These are phyloP conservation scores for Cataglyphis rosenhaueri DNA, from an alignment of 2,888 invertebrate genomes.

Conservation along the genomic window DNA sequence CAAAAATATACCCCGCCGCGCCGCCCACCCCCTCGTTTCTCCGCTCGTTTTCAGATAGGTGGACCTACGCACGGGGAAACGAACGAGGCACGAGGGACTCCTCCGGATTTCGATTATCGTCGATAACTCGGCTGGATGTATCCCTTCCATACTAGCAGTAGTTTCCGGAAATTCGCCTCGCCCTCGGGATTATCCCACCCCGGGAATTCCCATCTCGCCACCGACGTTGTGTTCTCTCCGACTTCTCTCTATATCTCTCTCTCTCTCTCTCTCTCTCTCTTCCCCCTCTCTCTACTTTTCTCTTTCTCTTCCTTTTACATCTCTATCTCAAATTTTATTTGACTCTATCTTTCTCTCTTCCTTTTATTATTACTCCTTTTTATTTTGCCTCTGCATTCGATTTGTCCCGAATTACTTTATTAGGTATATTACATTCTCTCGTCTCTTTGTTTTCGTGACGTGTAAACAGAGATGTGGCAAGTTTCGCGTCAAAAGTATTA, in stretches of 20 bases:
- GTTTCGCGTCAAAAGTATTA: neutral
- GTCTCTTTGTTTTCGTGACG: conserved; percentile 8
- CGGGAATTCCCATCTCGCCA: conserved; percentile 72
- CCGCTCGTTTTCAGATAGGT: conserved; percentile 53
- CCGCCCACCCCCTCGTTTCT: conserved; percentile 21
- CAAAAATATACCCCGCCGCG: conserved; percentile 50
- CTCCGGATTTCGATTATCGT: conserved; percentile 75
- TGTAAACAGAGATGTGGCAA: neutral
- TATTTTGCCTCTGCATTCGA: conserved; percentile 49
- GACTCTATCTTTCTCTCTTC: neutral
- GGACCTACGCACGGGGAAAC: conserved; percentile 63
- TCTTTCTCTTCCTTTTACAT: neutral
- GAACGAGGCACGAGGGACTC: conserved; percentile 74
- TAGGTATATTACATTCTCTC: conserved; percentile 60
- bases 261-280: neutral
- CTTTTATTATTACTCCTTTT: conserved; percentile 31
- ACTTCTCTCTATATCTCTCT: conserved; percentile 10
- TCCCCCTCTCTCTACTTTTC: conserved; percentile 33
- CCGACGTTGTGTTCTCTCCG: conserved; percentile 60
- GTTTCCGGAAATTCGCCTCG: conserved; percentile 75
- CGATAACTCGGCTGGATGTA: conserved; percentile 76
- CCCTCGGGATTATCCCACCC: conserved; percentile 74
- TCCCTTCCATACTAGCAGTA: conserved; percentile 71
- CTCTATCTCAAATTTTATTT: neutral
- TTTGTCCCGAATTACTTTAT: conserved; percentile 73